Evolutionary conservation across 2,888 invertebrate genomes (phyloP), one percentile per base, ranked within the genome.

Genomic region (Allolobophora icterica): DNA sequence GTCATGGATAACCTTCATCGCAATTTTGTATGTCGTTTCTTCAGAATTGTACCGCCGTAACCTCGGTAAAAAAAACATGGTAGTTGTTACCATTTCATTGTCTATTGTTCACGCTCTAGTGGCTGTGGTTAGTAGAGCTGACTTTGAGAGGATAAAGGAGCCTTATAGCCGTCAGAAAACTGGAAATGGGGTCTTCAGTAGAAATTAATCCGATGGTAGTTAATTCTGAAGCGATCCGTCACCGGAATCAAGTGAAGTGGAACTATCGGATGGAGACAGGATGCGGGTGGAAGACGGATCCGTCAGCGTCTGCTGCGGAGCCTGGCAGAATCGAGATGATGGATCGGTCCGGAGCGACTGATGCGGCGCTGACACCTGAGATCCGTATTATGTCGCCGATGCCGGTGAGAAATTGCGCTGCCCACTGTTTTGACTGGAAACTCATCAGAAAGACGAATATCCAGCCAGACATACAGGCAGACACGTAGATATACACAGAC

Each of bases 251-350:
- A 71, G 30, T 71, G 71, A n/a, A 71, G 30, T n/a, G 71, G 71
- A 71, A 71, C 71, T 71, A 71, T 71, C 71, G 71, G n/a, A n/a
- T 17, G 71, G 71, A n/a, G 71, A 71, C 71, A 71, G 71, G 71
- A 71, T 71, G n/a, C 71, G 71, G 11, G 8, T 1, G 71, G 71
- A 71, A 71, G 71, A 71, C 6, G 8, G 71, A 71, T 71, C 71
- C 71, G 11, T 71, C 71, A 71, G 71, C 30, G 8, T 71, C 71
- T 8, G n/a, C 21, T 52, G 52, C 71, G 30, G 52, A 52, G 52
- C 24, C 52, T 52, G 52, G 52, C 52, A 24, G 52, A 24, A 24
- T 52, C 52, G 24, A 24, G 24, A 52, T 52, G 52, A 52, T 52
- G 52, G 52, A 52, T 52, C 52, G 21, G 21, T 42, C 1, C 17